phyloP scores from a whole-genome alignment of 2,113 vertebrate genomes.

The Neogale vison region DNA sequence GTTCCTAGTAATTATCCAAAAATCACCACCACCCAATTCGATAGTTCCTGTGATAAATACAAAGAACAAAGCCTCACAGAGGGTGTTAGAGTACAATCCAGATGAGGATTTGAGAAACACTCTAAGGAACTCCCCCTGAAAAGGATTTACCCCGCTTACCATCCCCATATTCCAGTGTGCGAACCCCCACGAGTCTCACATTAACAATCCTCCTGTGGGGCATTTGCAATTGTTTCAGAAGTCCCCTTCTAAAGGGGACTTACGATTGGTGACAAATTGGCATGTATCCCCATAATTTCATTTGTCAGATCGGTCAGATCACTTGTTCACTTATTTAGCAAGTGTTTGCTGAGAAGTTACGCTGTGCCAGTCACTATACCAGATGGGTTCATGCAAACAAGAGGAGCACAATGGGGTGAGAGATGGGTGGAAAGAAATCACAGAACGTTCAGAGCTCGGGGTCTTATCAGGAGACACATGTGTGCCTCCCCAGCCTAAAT shows the following conservation, averaged over 20 bases:
- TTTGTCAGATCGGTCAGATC: not conserved
- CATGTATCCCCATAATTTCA: not conserved
- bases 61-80: not conserved
- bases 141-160: not conserved
- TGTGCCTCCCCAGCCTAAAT: not conserved
- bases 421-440: not conserved
- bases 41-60: not conserved
- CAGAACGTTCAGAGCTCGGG: not conserved
- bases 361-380: not conserved
- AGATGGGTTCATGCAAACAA: not conserved
- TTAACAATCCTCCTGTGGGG: not conserved
- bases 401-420: too few relatives aligned
- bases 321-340: not conserved
- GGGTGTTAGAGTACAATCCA: not conserved
- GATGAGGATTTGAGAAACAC: not conserved
- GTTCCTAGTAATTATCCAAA: not conserved
- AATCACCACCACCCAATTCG: not conserved
- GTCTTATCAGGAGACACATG: not conserved
- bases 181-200: not conserved
- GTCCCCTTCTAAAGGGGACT: not conserved
- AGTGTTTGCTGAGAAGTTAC: not conserved
- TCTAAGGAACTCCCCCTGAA: not conserved
- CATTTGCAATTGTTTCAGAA: not conserved
- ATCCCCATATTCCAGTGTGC: not conserved
- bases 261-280: not conserved